These are phyloP conservation scores for Drosophila melanosoma DNA, from an alignment of 2,888 invertebrate genomes.

Conservation along the genomic window DNA sequence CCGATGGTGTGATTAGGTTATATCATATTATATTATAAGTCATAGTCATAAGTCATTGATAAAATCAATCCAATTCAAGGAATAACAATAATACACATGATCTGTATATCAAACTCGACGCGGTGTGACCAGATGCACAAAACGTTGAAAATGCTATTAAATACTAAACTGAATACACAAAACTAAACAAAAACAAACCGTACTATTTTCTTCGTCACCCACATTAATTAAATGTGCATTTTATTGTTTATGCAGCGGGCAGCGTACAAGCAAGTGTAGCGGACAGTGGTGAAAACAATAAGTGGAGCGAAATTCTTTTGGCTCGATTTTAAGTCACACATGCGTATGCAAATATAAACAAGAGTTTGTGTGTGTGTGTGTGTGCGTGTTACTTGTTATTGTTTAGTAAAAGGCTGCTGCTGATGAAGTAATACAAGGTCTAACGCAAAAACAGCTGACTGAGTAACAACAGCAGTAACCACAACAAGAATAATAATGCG, in stretches of 20 bases:
- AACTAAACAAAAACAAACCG: background rate
- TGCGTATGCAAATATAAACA: background rate
- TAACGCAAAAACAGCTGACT: constrained; percentile 42
- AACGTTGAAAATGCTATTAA: constrained; percentile 9
- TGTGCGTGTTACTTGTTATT: constrained; percentile 5
- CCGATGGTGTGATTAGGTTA: no score
- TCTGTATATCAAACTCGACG: background rate
- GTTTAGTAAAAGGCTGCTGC: background rate
- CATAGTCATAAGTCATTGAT: background rate
- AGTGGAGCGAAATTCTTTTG: constrained; percentile 3
- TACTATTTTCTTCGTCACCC: background rate
- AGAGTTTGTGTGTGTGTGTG: background rate
- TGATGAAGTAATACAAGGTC: constrained; percentile 16
- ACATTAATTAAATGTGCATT: constrained; percentile 13
- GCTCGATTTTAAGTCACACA: background rate
- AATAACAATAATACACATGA: background rate
- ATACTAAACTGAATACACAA: constrained; percentile 9
- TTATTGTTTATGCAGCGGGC: constrained; percentile 42
- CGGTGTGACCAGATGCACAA: constrained; percentile 14
- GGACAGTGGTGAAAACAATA: background rate
- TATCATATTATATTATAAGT: no score
- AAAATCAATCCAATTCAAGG: background rate
- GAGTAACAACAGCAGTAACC: background rate
- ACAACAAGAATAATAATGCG: constrained; percentile 20
- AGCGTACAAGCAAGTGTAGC: constrained; percentile 9